phyloP scores from a whole-genome alignment of 2,797 vertebrate species.

The Danio kyathit region DNA sequence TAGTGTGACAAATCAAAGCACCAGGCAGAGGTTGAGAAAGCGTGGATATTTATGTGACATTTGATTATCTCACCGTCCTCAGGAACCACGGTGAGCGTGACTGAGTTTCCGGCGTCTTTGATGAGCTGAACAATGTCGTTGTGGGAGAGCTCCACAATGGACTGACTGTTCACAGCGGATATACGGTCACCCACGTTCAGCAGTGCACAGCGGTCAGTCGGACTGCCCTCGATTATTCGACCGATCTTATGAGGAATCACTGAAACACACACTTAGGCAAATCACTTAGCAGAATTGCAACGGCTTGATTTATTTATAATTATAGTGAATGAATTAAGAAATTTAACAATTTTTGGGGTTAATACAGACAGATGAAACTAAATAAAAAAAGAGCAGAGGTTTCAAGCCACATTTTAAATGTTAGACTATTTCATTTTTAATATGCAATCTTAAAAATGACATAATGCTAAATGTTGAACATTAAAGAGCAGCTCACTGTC shows the following conservation, averaged over 20 bases:
- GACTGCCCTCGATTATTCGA: slow-evolving; percentile 96
- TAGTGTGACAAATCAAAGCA: slow-evolving; percentile 38
- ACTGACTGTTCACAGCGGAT: slow-evolving; percentile 92
- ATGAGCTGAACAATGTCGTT: slow-evolving; percentile 97
- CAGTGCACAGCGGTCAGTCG: slow-evolving; percentile 90
- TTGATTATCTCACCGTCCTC: slow-evolving; percentile 86
- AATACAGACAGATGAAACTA: not conserved
- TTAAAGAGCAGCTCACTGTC: not conserved
- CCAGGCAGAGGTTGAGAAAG: slow-evolving; percentile 25
- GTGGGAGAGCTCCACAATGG: slow-evolving; percentile 94
- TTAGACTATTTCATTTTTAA: not conserved
- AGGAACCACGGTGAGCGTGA: slow-evolving; percentile 93
- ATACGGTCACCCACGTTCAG: slow-evolving; percentile 96
- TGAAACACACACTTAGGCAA: slow-evolving; percentile 66
- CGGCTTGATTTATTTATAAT: not conserved
- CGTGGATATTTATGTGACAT: not conserved
- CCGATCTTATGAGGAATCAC: slow-evolving; percentile 99
- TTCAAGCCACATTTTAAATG: not conserved
- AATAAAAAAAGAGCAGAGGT: not conserved
- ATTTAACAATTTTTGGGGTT: not conserved
- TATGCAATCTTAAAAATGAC: not conserved
- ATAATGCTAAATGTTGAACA: not conserved
- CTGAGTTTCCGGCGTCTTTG: slow-evolving; percentile 91
- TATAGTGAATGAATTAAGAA: not conserved
- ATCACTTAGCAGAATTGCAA: slow-evolving; percentile 44